phyloP scores from a whole-genome alignment of 2,797 vertebrate species.

The Cyclopterus lumpus region DNA sequence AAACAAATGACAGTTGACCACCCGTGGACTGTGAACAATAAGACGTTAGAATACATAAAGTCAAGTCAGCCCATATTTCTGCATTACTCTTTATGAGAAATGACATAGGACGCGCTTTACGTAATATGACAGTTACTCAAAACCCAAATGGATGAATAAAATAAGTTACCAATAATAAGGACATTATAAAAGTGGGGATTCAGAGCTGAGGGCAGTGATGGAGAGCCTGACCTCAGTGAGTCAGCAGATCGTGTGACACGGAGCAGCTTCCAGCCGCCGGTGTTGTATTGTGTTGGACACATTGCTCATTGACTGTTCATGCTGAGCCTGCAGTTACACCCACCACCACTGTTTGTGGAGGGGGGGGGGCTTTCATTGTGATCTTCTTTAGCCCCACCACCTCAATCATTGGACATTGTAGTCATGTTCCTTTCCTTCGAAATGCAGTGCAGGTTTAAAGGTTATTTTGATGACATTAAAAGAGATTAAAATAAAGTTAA shows the following conservation, averaged over 20 bases:
- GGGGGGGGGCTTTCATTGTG: slow-evolving; percentile 2
- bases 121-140: not conserved
- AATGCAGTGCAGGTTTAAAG: not conserved
- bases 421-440: not conserved
- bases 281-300: slow-evolving; percentile 55
- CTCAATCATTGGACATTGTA: not conserved
- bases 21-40: too few relatives aligned
- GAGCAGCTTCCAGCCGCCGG: slow-evolving; percentile 66
- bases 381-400: not conserved
- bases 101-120: not conserved
- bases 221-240: slow-evolving; percentile 42
- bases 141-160: not conserved
- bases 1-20: not conserved
- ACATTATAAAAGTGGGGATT: not conserved
- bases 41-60: not conserved
- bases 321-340: slow-evolving; percentile 70
- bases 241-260: slow-evolving; percentile 69
- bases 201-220: not conserved
- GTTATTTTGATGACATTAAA: not conserved
- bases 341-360: not conserved
- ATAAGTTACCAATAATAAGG: not conserved
- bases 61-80: not conserved
- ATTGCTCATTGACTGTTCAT: slow-evolving; percentile 46
- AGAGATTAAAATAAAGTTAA: not conserved
- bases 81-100: not conserved